phyloP scores from a whole-genome alignment of 2,797 vertebrate species.

The Notamacropus eugenii region DNA sequence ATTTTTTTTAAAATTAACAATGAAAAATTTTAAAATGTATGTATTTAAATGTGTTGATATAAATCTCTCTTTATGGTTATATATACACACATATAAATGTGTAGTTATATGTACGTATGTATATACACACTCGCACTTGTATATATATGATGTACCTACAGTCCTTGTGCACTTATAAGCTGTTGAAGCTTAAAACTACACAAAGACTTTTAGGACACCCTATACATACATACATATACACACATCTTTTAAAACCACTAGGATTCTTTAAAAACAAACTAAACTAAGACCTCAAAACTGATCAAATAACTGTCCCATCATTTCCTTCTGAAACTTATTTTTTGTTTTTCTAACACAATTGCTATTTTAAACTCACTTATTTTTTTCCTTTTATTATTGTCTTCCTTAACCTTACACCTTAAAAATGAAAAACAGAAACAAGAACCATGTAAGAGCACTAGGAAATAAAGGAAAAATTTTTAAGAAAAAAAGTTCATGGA shows the following conservation, averaged over 20 bases:
- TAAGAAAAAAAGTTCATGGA: background rate
- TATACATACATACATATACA: background rate
- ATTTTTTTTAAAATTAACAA: background rate
- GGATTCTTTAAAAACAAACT: background rate
- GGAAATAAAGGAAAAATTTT: background rate
- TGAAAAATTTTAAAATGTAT: background rate
- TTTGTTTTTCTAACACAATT: background rate
- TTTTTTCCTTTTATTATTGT: background rate
- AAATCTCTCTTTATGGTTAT: background rate
- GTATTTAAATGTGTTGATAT: background rate
- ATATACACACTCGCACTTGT: no score
- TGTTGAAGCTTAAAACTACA: background rate
- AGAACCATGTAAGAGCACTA: background rate
- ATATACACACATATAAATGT: no score
- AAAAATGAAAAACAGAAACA: background rate
- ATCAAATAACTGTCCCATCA: background rate
- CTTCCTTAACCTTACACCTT: background rate
- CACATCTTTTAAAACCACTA: background rate
- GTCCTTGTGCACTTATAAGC: background rate
- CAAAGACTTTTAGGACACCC: background rate
- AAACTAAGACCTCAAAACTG: background rate
- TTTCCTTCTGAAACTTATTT: background rate
- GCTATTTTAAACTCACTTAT: background rate
- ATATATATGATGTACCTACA: background rate
- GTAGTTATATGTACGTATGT: no score